Evolutionary conservation across 2,113 vertebrate genomes (phyloP), one percentile per base, ranked within the genome.

Genomic region (Narcine bancroftii): DNA sequence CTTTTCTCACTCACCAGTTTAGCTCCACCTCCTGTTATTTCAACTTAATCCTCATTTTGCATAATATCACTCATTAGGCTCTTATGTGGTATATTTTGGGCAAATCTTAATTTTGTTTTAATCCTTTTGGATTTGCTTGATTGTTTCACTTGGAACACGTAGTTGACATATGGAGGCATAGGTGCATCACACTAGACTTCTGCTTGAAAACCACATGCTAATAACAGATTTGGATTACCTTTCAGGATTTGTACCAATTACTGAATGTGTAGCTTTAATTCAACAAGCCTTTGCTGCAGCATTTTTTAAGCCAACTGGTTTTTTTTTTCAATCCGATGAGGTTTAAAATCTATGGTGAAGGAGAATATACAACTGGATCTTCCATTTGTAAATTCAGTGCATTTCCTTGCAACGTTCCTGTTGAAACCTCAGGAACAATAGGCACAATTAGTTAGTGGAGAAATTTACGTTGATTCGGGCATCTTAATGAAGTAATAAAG

Each of bases 211-310:
- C 75, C 1, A 29, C 24, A 87, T 60, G 81, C 47, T 53, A 87
- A 87, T 53, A 60, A 60, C 13, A 24, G 50, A 87, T 87, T 60
- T 56, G 50, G 47, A 60, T 56, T 36, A 60, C 15, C 53, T 33
- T 19, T 33, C 83, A 89, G n/a, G 17, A 63, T 63, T 63, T 63
- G 33, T 60, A 63, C 83, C 83, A 89, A 63, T 89, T 89, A 89
- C n/a, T 89, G 83, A 63, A 39, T 60, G 17, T 6, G 29, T 89
- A 81, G 45, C 29, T 81, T 50, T 81, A 29, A 50, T 81, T 81
- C 45, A 15, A 36, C n/a, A 56, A 53, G 79, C 26, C 3, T 29
- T 33, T 85, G 81, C 33, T 85, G 81, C 29, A 17, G 29, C 81
- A 60, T 60, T 85, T 85, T 26, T 85, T 56, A 33, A 60, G 81